Conservation (phyloP, 2,888 invertebrate genomes). For the Dasypogon diadema region DNA sequence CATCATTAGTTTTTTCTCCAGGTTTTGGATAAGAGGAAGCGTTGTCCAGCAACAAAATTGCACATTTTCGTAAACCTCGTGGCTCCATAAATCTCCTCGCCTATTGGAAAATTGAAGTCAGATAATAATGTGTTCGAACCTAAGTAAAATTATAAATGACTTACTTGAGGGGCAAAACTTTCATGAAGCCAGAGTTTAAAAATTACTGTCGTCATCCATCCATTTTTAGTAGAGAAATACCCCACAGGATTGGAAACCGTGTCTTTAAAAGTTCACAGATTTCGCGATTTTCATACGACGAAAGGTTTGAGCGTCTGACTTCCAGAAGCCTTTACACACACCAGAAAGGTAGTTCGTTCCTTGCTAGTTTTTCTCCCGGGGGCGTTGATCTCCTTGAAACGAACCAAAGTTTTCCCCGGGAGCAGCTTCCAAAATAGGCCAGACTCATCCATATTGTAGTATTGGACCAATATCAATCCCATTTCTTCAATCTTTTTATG, state of each 20-base stretch:
- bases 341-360: constrained; percentile 16
- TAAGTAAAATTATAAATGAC: no score
- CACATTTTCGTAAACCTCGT: background rate
- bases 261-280: constrained; percentile 32
- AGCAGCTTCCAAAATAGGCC: background rate
- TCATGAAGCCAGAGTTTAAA: constrained; percentile 28
- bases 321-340: constrained; percentile 32
- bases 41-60: background rate
- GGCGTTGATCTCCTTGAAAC: constrained; percentile 30
- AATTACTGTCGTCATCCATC: constrained; percentile 9
- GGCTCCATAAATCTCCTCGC: background rate
- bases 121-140: background rate
- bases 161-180: constrained; percentile 41
- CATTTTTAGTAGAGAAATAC: constrained; percentile 19
- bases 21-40: background rate
- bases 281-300: constrained; percentile 12
- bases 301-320: constrained; percentile 19
- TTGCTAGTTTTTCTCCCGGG: constrained; percentile 27
- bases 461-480: no score
- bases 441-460: no score
- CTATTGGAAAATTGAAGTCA: background rate
- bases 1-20: no score
- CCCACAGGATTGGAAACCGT: constrained; percentile 24
- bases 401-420: constrained; percentile 25
- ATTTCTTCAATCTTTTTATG: no score